Evolutionary conservation across 2,113 vertebrate genomes (phyloP).

Genomic region (Upupa epops): DNA sequence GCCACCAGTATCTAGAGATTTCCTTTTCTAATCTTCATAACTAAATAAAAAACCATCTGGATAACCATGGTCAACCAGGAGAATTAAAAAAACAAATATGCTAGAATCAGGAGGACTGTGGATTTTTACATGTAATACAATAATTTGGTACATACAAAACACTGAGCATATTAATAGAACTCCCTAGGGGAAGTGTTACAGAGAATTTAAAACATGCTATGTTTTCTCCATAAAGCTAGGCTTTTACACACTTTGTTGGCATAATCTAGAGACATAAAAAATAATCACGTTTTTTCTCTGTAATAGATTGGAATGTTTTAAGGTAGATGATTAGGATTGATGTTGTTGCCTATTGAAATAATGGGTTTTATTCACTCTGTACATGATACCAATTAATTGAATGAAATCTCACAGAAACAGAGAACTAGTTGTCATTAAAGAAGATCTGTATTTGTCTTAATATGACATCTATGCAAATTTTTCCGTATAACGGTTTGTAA

Average conservation of each 20-base stretch:
- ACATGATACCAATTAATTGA: neutral
- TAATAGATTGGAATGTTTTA: neutral
- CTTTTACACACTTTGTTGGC: neutral
- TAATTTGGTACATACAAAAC: neutral
- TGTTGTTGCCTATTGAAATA: neutral
- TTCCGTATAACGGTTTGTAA: neutral
- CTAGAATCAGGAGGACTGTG: neutral
- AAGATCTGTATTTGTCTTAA: neutral
- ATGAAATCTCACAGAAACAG: neutral
- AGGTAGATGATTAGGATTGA: neutral
- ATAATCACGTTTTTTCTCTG: neutral
- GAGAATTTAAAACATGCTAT: neutral
- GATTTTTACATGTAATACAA: neutral
- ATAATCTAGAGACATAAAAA: neutral
- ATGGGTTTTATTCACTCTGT: neutral
- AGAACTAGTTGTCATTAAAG: neutral
- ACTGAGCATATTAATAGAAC: neutral
- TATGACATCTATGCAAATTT: neutral
- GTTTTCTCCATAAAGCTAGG: neutral
- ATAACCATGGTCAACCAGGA: neutral
- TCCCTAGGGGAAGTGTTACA: neutral
- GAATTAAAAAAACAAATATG: neutral
- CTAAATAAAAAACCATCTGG: neutral
- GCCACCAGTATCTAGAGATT: neutral
- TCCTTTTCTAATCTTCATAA: neutral